Percentiles rank a stretch among this genome's conserved stretches.
Evolutionary conservation across 2,888 invertebrate genomes (phyloP).

Genomic region (Drosophila aldrichi): DNA sequence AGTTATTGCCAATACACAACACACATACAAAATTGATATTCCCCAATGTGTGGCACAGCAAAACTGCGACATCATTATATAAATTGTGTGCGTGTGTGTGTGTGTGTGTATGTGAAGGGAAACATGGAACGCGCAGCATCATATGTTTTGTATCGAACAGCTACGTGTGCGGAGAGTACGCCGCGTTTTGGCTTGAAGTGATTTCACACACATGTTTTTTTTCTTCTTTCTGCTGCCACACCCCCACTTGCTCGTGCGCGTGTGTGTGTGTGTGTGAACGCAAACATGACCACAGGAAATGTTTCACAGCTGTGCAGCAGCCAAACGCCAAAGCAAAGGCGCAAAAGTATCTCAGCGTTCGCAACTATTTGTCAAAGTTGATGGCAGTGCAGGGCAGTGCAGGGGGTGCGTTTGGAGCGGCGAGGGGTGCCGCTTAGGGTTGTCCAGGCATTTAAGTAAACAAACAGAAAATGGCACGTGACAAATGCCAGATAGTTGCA

Average conservation of each 20-base stretch:
- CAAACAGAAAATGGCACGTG: constrained; percentile 60
- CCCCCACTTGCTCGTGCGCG: no score
- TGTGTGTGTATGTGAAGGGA: constrained; percentile 17
- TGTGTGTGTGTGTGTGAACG: constrained; percentile 13
- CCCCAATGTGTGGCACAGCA: constrained; percentile 54
- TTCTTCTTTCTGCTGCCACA: background rate
- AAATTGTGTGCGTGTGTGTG: constrained; percentile 60
- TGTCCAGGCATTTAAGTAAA: constrained; percentile 40
- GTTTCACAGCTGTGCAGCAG: constrained; percentile 67
- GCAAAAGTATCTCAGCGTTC: constrained; percentile 45
- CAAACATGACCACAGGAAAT: constrained; percentile 78
- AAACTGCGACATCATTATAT: constrained; percentile 82
- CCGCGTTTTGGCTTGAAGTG: constrained; percentile 60
- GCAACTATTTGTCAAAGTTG: constrained; percentile 66
- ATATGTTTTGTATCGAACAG: constrained; percentile 79
- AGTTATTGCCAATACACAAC: constrained; percentile 72
- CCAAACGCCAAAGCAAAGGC: constrained; percentile 19
- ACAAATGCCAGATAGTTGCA: constrained; percentile 48
- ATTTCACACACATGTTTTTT: constrained; percentile 77
- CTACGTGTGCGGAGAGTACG: constrained; percentile 44
- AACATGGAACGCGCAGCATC: constrained; percentile 54
- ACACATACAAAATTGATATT: constrained; percentile 74
- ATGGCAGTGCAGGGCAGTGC: constrained; percentile 1
- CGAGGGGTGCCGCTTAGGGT: constrained; percentile 8
- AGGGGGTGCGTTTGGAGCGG: background rate